Percentiles rank a stretch among this genome's conserved stretches.
phyloP scores from a whole-genome alignment of 1,140 invertebrate species.

The Drosophila nigromelanica region DNA sequence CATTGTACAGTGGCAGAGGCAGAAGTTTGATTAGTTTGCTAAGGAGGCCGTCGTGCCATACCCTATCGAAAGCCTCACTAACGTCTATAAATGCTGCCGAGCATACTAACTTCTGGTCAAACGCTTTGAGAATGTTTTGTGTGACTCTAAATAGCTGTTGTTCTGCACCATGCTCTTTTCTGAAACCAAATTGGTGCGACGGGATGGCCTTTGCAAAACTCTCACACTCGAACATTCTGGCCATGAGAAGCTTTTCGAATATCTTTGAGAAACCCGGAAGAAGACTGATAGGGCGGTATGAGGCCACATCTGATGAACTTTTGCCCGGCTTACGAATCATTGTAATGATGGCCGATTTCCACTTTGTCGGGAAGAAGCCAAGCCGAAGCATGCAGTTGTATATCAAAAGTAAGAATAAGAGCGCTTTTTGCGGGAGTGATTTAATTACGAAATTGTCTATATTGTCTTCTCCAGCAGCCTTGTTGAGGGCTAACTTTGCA shows the following conservation, averaged over 20 bases:
- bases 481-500: not conserved
- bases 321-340: constrained; percentile 30
- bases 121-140: constrained; percentile 5
- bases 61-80: too few species aligned
- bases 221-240: not conserved
- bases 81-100: too few species aligned
- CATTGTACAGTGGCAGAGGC: not conserved
- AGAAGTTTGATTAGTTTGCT: too few species aligned
- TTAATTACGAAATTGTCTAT: constrained; percentile 15
- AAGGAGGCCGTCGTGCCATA: too few species aligned
- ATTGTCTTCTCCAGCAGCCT: constrained; percentile 8
- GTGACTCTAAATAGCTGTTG: constrained; percentile 14
- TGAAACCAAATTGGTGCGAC: constrained; percentile 24
- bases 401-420: not conserved
- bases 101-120: constrained; percentile 3
- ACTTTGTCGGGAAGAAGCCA: not conserved
- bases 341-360: constrained; percentile 9
- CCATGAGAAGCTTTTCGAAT: constrained; percentile 8
- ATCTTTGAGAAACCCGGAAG: constrained; percentile 7
- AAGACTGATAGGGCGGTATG: constrained; percentile 24
- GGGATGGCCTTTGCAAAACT: constrained; percentile 6
- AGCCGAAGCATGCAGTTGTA: constrained; percentile 1
- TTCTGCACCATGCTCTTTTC: constrained; percentile 6
- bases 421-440: not conserved
- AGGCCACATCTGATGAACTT: not conserved